Evolutionary conservation across 2,888 invertebrate species (phyloP), one percentile per base, ranked within the genome.

Genomic region (Cataglyphis cursor): DNA sequence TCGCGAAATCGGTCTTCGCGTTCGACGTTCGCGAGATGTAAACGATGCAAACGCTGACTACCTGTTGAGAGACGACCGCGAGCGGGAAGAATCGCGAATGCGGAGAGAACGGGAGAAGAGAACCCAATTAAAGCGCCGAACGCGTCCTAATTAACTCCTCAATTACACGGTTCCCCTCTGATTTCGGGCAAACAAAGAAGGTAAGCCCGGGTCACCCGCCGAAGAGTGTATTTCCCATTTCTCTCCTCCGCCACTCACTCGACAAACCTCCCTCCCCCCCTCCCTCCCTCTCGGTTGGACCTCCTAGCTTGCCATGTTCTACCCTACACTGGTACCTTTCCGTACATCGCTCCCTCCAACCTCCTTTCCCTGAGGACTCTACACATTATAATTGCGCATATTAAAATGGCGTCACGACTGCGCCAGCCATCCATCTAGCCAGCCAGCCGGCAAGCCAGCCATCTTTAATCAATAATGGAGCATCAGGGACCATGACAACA

Each of bases 401-500:
- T 95, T 94, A 94, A 94, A 95, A 94, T 94, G 94, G 94, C 94
- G 93, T 92, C 93, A 90, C 91, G 90, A 89, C 85, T 88, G 83
- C 82, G 84, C 84, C 85, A 88, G 59, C 70, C 59, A 78, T n/a
- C 85, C 88, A 87, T 84, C 85, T 82, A 82, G 54, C 66, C 83
- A 88, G 83, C 85, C 86, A 78, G 87, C 89, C 86, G 90, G 83
- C 88, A 89, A 90, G 89, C 91, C 94, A 94, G 94, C 94, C 94
- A 95, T 95, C 94, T 95, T 95, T 94, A 95, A 95, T 95, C 94
- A 95, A 95, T 95, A 95, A 95, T 94, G 94, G 93, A 94, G 93
- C 94, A 94, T 94, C 94, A 94, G 95, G 94, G 95, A 94, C 95
- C 95, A 95, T 95, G 95, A 95, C 95, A 95, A 95, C 95, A 94